Evolutionary conservation across 1,140 invertebrate species (phyloP), one percentile per base, ranked within the genome.

Genomic region (Drosophila dunni): DNA sequence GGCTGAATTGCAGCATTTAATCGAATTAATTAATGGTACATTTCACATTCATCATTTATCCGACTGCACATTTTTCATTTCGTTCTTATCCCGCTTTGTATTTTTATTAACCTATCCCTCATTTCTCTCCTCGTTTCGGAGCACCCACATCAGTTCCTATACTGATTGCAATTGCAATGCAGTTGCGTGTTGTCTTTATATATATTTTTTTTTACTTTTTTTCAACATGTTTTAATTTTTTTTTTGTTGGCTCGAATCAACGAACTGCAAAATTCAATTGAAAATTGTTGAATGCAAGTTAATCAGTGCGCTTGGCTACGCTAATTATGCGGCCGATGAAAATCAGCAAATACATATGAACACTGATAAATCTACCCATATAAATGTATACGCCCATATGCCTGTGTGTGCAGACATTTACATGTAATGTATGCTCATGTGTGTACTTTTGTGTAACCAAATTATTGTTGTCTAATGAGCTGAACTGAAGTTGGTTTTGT

Each of bases 181-280:
- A 75, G 51, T 63, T 44, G 40, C 69, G 20, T 63, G 44, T 45
- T 56, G 15, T 45, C 50, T 57, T 58, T 60, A 70, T 75, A 34
- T 53, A 45, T 48, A 29, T 60, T 65, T 42, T 65, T 46, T 57
- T 48, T 70, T n/a, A n/a, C n/a, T n/a, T 13, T 10, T 24, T 51
- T 70, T 56, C 36, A n/a, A 9, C 17, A 20, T 29, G 24, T 29
- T 20, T 46, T 45, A 3, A 51, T 67, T 65, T 71, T 66, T 63
- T 63, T 71, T 83, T 79, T 82, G n/a, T 79, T 53, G 73, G 73
- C 67, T 80, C 84, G 88, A 88, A 89, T 89, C 84, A 88, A 84
- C 84, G 80, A 88, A 89, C 84, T 88, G 84, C 84, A 75, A 88
- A 88, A 88, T 88, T 89, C 84, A 88, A 88, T 88, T 88, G 84